phyloP scores from a whole-genome alignment of 2,797 vertebrate genomes.

The Hyperoplus immaculatus region DNA sequence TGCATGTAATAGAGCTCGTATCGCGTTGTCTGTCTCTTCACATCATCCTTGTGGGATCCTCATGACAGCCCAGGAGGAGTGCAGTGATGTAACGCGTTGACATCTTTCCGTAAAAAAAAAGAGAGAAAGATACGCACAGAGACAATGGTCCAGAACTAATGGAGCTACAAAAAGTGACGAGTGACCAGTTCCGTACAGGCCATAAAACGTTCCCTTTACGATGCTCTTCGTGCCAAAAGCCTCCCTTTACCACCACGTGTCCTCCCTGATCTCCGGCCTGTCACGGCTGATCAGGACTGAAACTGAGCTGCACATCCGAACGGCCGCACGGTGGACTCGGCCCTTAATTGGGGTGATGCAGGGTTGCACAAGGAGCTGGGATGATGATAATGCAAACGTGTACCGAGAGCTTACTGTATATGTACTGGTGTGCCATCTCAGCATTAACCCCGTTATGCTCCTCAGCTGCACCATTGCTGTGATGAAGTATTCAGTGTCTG shows the following conservation, averaged over 20 bases:
- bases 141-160: constrained; percentile 63
- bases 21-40: constrained; percentile 19
- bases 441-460: constrained; percentile 6
- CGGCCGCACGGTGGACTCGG: constrained; percentile 41
- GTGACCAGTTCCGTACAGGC: constrained; percentile 54
- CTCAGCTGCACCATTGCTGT: constrained; percentile 2
- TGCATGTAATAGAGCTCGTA: constrained; percentile 10
- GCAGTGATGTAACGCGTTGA: constrained; percentile 62
- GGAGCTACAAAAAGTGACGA: constrained; percentile 66
- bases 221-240: not conserved
- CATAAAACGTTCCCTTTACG: constrained; percentile 30
- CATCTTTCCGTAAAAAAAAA: constrained; percentile 54
- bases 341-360: constrained; percentile 57
- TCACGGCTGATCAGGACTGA: constrained; percentile 52
- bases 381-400: constrained; percentile 25
- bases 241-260: constrained; percentile 3
- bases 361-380: constrained; percentile 27
- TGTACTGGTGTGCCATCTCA: constrained; percentile 29
- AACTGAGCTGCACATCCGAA: constrained; percentile 43
- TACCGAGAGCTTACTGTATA: constrained; percentile 27
- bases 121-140: constrained; percentile 30
- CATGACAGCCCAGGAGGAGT: constrained; percentile 43
- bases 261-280: constrained; percentile 28
- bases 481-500: not conserved
- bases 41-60: constrained; percentile 16